A percentile compares a stretch with the other conserved stretches of the same genome.
phyloP scores from a whole-genome alignment of 2,888 invertebrate genomes.

The Rhodophaea formosa region DNA sequence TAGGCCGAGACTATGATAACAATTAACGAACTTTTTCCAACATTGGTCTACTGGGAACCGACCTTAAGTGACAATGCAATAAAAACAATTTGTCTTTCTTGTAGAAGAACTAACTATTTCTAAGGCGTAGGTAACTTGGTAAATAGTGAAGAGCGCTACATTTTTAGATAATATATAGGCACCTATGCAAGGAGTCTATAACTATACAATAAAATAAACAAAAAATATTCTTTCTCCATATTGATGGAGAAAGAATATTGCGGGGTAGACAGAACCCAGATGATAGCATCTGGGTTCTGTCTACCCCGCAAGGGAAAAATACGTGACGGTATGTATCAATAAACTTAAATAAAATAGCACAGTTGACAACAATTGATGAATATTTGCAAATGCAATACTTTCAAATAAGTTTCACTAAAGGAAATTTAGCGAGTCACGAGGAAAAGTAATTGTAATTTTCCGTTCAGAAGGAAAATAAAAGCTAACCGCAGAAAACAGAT shows the following conservation, averaged over 20 bases:
- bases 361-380: too few species aligned
- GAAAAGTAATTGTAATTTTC: background rate
- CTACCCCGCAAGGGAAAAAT: too few species aligned
- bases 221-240: too few species aligned
- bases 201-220: too few species aligned
- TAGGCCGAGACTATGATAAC: background rate
- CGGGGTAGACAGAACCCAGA: too few species aligned
- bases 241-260: too few species aligned
- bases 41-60: background rate
- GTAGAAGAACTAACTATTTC: background rate
- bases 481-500: background rate
- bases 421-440: background rate
- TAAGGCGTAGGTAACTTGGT: background rate
- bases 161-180: too few species aligned
- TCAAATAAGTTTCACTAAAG: background rate
- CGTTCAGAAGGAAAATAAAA: background rate
- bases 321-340: too few species aligned
- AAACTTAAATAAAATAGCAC: too few species aligned
- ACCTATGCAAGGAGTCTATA: too few species aligned
- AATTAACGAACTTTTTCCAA: constrained; percentile 6
- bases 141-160: background rate
- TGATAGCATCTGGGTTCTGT: too few species aligned
- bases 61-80: background rate
- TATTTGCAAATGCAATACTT: background rate
- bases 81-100: background rate